Evolutionary conservation across 1,140 invertebrate species (phyloP), one percentile per base, ranked within the genome.

Genomic region (Drosophila leontia): DNA sequence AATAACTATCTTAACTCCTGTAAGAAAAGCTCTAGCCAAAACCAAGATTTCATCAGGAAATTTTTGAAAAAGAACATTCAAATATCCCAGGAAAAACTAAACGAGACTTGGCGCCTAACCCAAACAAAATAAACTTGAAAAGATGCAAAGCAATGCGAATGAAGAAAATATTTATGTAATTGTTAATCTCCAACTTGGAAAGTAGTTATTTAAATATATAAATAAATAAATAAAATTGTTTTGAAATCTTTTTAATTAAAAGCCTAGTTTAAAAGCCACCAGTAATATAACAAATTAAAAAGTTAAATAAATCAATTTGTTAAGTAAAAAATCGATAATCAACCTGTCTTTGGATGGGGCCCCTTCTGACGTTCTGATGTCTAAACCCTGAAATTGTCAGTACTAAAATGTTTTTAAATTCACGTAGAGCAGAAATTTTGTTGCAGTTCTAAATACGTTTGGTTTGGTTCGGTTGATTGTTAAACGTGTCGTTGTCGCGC

Each of bases 331-430:
- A 63, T 7, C 13, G 26, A 19, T 12, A 17, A 62, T 47, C 53
- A 65, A 57, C 3, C 32, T 34, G 34, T 34, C 63, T 44, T 78
- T 15, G 76, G 39, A 37, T 29, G 41, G 0, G n/a, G 37, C 37
- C 57, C 57, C 15, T 17, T 44, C 19, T 45, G 39, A 70, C 51
- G 17, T 29, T 44, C 17, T 45, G 61, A 78, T 41, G 57, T 55
- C 37, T 47, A 12, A 47, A 19, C 39, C 29, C 26, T 53, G 35
- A 67, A 83, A 72, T 76, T 51, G 56, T 68, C 74, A 87, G 80
- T 85, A 69, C 74, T 78, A 88, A 88, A 90, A 88, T 88, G 84
- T 90, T 88, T 88, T 90, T 75, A 88, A 90, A 90, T 88, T 88
- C 62, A 90, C 78, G 81, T 88, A 88, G 77, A 90, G 74, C 74